Evolutionary conservation across 2,113 vertebrate species (phyloP), one percentile per base, ranked within the genome.

Genomic region (Megaceryle maxima): DNA sequence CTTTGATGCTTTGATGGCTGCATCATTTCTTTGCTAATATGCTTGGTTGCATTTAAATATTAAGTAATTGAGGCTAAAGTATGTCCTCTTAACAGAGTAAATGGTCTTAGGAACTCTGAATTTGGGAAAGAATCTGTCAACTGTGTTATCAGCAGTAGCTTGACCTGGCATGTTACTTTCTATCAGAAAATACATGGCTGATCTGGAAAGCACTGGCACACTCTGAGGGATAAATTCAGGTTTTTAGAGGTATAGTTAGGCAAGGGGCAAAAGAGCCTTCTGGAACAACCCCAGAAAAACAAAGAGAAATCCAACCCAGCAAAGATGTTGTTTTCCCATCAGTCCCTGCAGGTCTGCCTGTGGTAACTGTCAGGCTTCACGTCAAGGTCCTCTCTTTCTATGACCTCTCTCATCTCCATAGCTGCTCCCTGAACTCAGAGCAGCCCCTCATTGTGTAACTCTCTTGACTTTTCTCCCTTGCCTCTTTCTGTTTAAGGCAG

Each of bases 271-370:
- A n/a, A 73, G 25, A 35, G 14, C n/a, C n/a, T n/a, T n/a, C n/a
- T n/a, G n/a, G n/a, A n/a, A n/a, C 2, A 76, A 46, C 0, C 9
- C 2, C 1, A 1, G 33, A 16, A 4, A 67, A 76, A 21, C 6
- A 73, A 63, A 66, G 14, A 43, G 7, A 88, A 72, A 60, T 63
- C 12, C 9, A 20, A 73, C 7, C 8, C 43, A 90, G 8, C 28
- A 55, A 83, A 79, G 39, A 17, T 29, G 60, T 9, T 48, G 24
- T 16, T 77, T 73, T 57, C 41, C 12, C 17, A 11, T 53, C 43
- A 11, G 14, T 57, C 4, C 16, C 37, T 84, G n/a, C 15, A 82
- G 17, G 33, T 41, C 41, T 75, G 29, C 14, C 22, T 4, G 7
- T 9, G 11, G 26, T 33, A 70, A 28, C 43, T 48, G 20, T 13